Evolutionary conservation across 2,113 vertebrate species (phyloP).

Genomic region (Ptilorrhoa leucosticta): DNA sequence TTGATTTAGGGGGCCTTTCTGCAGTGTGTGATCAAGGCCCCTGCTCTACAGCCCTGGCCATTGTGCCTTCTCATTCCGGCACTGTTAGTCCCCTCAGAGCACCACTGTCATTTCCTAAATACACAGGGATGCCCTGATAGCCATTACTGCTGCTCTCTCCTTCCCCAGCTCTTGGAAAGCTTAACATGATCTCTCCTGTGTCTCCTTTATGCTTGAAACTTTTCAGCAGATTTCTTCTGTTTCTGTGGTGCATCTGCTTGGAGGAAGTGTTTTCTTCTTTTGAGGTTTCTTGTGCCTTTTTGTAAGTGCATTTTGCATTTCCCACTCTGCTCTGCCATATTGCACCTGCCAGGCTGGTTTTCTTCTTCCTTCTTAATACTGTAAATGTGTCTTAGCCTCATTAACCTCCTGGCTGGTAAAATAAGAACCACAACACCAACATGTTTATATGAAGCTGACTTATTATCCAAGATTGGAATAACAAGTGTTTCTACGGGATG

Average conservation of each 20-base stretch:
- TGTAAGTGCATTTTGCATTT: background rate
- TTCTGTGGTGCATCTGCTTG: background rate
- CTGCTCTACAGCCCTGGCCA: background rate
- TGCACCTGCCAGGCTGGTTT: background rate
- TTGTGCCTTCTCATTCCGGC: accelerated
- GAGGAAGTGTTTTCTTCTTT: background rate
- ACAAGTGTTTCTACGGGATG: background rate
- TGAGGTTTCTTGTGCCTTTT: background rate
- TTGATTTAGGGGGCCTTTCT: background rate
- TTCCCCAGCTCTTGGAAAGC: background rate
- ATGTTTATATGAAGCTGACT: background rate
- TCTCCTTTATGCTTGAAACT: background rate
- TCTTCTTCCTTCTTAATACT: background rate
- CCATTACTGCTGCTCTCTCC: background rate
- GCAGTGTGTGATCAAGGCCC: background rate
- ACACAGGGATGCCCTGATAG: accelerated
- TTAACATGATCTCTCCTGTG: background rate
- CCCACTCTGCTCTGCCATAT: background rate
- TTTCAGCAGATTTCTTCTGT: background rate
- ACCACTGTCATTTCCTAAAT: background rate
- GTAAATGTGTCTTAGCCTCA: background rate
- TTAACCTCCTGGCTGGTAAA: background rate
- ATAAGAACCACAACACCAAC: background rate
- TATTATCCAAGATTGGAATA: background rate
- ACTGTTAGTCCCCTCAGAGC: background rate